Evolutionary conservation across 2,888 invertebrate species (phyloP).

Genomic region (Serrognathus titanus): DNA sequence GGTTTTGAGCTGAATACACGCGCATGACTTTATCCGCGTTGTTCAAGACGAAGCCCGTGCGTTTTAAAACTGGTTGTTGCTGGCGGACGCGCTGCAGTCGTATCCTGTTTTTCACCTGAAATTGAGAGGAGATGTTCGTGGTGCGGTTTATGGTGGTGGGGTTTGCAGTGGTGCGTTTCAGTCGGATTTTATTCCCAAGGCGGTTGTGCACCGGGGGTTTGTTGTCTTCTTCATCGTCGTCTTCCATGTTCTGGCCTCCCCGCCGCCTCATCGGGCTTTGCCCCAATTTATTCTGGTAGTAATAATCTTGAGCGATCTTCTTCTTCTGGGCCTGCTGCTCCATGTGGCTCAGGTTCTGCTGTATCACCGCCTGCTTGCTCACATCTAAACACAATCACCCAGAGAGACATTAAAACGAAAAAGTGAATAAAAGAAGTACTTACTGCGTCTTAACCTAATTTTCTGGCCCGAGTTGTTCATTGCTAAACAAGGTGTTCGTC

Average conservation of each 20-base stretch:
- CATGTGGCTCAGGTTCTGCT: constrained; percentile 7
- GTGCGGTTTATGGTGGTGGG: no score
- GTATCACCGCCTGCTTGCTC: constrained; percentile 9
- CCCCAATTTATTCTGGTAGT: constrained; percentile 24
- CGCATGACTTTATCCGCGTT: constrained; percentile 7
- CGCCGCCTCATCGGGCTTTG: constrained; percentile 27
- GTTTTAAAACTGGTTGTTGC: background rate
- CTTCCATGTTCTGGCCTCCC: background rate
- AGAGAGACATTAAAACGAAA: background rate
- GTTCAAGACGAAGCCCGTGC: constrained; percentile 12
- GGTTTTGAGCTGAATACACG: constrained; percentile 10
- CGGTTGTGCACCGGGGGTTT: constrained; percentile 30
- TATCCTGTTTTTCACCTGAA: background rate
- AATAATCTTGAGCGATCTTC: constrained; percentile 29
- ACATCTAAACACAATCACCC: constrained; percentile 6
- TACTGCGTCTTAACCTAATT: constrained; percentile 5
- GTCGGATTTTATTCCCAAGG: constrained; percentile 25
- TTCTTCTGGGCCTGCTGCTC: constrained; percentile 22
- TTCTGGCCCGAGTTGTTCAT: background rate
- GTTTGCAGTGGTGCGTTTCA: background rate
- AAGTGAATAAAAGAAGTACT: background rate
- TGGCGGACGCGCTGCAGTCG: background rate
- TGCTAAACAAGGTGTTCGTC: no score
- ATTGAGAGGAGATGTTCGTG: background rate
- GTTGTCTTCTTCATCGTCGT: background rate